These are phyloP conservation scores for Muscicapa comitata DNA, from an alignment of 2,797 vertebrate genomes.

Conservation along the genomic window DNA sequence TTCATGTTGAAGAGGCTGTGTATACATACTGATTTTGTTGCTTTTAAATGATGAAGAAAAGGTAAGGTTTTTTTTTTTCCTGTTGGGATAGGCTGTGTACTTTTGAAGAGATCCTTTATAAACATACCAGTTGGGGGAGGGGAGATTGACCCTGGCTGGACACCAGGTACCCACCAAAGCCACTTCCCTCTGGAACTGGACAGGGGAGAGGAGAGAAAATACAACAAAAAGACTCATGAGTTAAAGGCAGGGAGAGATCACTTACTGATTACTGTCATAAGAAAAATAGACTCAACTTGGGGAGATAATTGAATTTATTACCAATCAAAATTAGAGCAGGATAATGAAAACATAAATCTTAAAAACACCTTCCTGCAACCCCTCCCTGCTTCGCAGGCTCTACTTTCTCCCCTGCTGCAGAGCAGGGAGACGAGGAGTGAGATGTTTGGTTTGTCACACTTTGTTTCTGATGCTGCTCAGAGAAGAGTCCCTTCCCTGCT, in stretches of 20 bases:
- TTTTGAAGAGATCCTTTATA: background rate
- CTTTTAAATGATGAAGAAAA: background rate
- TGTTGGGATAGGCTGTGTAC: background rate
- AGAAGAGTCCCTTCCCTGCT: background rate
- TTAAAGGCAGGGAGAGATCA: background rate
- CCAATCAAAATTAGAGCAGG: background rate
- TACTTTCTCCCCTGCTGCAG: background rate
- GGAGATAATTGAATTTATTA: background rate
- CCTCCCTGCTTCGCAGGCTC: fast-evolving
- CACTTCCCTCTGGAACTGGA: background rate
- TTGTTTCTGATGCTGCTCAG: background rate
- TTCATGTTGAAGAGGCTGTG: background rate
- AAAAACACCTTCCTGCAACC: background rate
- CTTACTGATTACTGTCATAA: background rate
- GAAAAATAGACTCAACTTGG: background rate
- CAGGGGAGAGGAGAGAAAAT: background rate
- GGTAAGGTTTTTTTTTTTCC: background rate
- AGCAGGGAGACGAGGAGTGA: fast-evolving
- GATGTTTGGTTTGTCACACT: fast-evolving
- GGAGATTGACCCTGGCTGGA: background rate
- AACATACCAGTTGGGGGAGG: background rate
- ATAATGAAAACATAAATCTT: background rate
- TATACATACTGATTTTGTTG: background rate
- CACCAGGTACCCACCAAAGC: background rate
- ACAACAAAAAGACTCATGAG: fast-evolving